These are phyloP conservation scores for Percopsis transmontana DNA, from an alignment of 2,113 vertebrate species.

Conservation along the genomic window DNA sequence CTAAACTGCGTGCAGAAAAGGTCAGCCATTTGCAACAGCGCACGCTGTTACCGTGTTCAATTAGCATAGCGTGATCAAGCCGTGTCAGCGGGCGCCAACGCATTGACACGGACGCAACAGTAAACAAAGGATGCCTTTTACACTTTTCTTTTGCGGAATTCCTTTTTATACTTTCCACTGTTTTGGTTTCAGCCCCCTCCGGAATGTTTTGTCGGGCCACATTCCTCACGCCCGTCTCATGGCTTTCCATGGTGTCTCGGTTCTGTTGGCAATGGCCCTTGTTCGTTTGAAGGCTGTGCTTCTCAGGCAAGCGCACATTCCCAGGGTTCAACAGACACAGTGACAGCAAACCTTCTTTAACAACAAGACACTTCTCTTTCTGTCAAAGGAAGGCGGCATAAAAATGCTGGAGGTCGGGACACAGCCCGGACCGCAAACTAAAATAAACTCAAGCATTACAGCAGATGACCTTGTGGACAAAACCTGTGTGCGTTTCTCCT, in stretches of 20 bases:
- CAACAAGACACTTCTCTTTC: slow-evolving; percentile 9
- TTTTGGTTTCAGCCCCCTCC: slow-evolving; percentile 65
- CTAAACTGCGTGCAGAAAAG: slow-evolving; percentile 32
- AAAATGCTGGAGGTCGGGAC: slow-evolving; percentile 7
- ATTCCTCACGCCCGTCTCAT: slow-evolving; percentile 61
- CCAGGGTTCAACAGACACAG: slow-evolving; percentile 29
- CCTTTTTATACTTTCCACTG: slow-evolving; percentile 57
- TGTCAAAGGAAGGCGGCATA: background rate
- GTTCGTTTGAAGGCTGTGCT: slow-evolving; percentile 35
- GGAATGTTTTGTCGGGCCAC: slow-evolving; percentile 67
- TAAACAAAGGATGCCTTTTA: slow-evolving; percentile 72
- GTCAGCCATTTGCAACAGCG: slow-evolving; percentile 45
- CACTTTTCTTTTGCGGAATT: slow-evolving; percentile 64
- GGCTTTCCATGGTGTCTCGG: slow-evolving; percentile 52
- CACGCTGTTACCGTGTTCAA: slow-evolving; percentile 59
- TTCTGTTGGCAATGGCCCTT: slow-evolving; percentile 28
- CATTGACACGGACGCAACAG: slow-evolving; percentile 42
- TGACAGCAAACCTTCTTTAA: slow-evolving; percentile 17
- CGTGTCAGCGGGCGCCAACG: slow-evolving; percentile 36
- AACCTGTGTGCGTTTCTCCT: background rate
- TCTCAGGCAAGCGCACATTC: slow-evolving; percentile 29
- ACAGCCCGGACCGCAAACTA: slow-evolving; percentile 12
- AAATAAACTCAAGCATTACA: slow-evolving; percentile 34
- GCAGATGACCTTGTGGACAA: slow-evolving; percentile 37
- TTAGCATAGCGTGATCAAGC: slow-evolving; percentile 70